phyloP scores from a whole-genome alignment of 2,113 vertebrate species.

The Strigops habroptila region DNA sequence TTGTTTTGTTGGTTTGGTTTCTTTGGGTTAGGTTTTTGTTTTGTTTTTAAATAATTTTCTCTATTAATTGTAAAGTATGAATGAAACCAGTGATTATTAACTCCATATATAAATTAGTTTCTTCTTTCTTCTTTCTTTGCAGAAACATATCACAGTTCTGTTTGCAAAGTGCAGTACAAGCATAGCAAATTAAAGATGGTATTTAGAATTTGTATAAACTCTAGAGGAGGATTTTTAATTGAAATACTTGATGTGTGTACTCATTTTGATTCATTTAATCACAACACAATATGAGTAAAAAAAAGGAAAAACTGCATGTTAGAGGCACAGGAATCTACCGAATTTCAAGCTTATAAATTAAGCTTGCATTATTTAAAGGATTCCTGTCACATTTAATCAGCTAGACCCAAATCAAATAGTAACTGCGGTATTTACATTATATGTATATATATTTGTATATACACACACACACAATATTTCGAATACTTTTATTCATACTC shows the following conservation, averaged over 20 bases:
- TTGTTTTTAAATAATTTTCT: background rate
- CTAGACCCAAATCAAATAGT: background rate
- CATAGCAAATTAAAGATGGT: background rate
- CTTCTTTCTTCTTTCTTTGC: background rate
- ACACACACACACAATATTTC: background rate
- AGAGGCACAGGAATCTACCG: background rate
- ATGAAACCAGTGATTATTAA: background rate
- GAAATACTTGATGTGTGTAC: background rate
- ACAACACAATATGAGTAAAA: background rate
- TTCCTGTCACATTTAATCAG: background rate
- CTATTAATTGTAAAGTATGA: background rate
- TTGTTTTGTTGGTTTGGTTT: background rate
- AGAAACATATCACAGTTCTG: background rate
- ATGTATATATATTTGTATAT: background rate
- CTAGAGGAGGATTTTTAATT: background rate
- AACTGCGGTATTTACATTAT: background rate
- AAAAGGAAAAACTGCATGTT: background rate
- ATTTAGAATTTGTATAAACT: background rate
- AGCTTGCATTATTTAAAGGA: background rate
- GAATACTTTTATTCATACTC: background rate
- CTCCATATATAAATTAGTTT: background rate
- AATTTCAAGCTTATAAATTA: background rate
- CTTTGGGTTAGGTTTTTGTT: background rate
- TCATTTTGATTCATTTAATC: background rate
- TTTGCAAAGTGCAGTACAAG: background rate